Base-by-base conservation (phyloP, 2,113 vertebrate genomes). In the Dipodomys merriami region DNA sequence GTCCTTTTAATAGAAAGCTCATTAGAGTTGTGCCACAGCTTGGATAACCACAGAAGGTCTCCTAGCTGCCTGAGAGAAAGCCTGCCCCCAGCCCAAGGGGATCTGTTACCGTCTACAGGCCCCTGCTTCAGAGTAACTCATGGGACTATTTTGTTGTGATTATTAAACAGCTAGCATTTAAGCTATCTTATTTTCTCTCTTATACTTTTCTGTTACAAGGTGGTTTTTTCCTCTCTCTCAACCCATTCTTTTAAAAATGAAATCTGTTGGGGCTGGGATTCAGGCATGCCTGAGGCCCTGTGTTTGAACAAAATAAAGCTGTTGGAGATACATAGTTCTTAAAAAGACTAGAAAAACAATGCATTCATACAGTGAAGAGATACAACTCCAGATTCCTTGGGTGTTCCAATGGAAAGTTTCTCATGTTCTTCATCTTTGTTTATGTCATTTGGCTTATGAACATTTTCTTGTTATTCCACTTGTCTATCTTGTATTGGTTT, bases 1-100 rank as follows among this genome's bases (percentile, higher is more conserved):
- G 57, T 33, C n/a, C 53, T 81, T 86, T 91, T 77, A 19, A n/a
- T 44, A 83, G 83, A 88, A 85, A 79, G 7, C 22, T 91, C 67
- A 33, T 35, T 16, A 83, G 71, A 77, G 39, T 53, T 72, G 35
- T 29, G 29, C 12, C 23, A 39, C 27, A 62, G 49, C 15, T 60
- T 27, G 19, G 25, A 53, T 22, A 18, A 57, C 22, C 30, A 20
- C 18, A 12, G 35, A 7, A 80, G 53, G 18, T 72, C 49, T 86
- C 83, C 74, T 67, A 10, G 5, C 22, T 60, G 74, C 27, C 49
- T 5, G 20, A n/a, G 15, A 49, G 76, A 74, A 13, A 72, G 78
- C 64, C 49, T 20, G 33, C 27, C 65, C 44, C 7, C 35, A 23
- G 27, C 25, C 80, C 29, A 15, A 12, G 4, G 64, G 77, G 64